Conservation (phyloP, 2,113 vertebrate genomes). For the Serinus canaria region DNA sequence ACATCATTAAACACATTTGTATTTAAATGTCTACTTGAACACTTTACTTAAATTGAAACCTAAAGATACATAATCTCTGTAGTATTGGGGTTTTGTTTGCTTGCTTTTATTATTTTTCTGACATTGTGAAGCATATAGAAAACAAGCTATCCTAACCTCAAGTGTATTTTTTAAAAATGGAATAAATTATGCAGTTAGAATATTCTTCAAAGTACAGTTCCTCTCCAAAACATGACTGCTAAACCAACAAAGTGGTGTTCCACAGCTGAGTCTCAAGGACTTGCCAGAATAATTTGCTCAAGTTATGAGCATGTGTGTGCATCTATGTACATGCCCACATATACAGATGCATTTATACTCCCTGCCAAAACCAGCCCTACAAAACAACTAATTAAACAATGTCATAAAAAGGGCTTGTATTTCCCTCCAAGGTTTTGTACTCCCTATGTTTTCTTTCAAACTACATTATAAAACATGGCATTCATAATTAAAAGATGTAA, state of each 20-base stretch:
- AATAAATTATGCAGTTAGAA: neutral
- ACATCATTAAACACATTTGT: neutral
- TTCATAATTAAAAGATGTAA: neutral
- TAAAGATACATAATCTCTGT: neutral
- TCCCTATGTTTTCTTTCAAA: neutral
- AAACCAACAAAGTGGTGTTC: neutral
- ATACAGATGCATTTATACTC: neutral
- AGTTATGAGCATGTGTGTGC: neutral
- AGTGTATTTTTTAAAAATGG: neutral
- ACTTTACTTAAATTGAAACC: neutral
- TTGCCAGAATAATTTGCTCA: neutral
- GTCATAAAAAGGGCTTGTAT: neutral
- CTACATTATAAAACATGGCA: neutral
- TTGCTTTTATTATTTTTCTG: neutral
- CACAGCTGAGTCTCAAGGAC: neutral
- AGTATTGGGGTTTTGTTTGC: rapidly evolving
- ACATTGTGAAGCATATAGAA: neutral
- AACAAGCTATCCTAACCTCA: neutral
- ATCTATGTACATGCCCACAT: neutral
- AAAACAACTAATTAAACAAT: neutral
- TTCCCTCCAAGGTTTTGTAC: neutral
- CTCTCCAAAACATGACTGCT: neutral
- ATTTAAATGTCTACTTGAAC: neutral
- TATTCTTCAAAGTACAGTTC: neutral
- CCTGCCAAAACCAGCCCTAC: neutral